A percentile compares a stretch with the other conserved stretches of the same genome.
These are phyloP conservation scores for Nothocercus nigrocapillus DNA, from an alignment of 2,113 vertebrate genomes.

Conservation along the genomic window DNA sequence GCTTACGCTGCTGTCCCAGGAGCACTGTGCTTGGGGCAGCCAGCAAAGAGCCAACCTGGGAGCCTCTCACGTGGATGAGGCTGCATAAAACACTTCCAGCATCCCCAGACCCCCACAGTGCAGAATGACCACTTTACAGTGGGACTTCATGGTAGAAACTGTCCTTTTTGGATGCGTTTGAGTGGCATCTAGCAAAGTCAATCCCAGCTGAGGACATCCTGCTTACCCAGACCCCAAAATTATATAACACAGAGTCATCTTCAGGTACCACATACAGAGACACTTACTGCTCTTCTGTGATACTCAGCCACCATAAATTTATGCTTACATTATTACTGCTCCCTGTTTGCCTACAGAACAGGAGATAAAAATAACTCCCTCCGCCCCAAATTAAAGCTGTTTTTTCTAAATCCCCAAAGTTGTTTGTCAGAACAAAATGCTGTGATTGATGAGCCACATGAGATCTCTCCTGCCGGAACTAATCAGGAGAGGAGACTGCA, in stretches of 20 bases:
- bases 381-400: not conserved
- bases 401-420: not conserved
- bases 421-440: not conserved
- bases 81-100: not conserved
- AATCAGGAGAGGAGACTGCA: not conserved
- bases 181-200: accelerated
- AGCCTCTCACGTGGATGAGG: not conserved
- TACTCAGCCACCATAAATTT: not conserved
- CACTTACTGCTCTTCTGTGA: not conserved
- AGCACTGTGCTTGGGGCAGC: not conserved
- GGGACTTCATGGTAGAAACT: not conserved
- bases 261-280: not conserved
- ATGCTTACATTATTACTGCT: constrained; percentile 12
- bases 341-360: constrained; percentile 26
- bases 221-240: not conserved
- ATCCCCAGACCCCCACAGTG: not conserved
- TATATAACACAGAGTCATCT: not conserved
- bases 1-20: accelerated
- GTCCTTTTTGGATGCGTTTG: not conserved
- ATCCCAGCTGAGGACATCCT: not conserved
- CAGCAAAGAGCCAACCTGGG: not conserved
- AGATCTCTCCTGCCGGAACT: not conserved
- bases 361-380: constrained; percentile 3
- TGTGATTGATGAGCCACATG: not conserved
- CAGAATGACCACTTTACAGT: not conserved